Percentiles rank a stretch among this genome's conserved stretches.
Conservation (phyloP, 2,888 invertebrate species). For the Hypolimnas misippus region DNA sequence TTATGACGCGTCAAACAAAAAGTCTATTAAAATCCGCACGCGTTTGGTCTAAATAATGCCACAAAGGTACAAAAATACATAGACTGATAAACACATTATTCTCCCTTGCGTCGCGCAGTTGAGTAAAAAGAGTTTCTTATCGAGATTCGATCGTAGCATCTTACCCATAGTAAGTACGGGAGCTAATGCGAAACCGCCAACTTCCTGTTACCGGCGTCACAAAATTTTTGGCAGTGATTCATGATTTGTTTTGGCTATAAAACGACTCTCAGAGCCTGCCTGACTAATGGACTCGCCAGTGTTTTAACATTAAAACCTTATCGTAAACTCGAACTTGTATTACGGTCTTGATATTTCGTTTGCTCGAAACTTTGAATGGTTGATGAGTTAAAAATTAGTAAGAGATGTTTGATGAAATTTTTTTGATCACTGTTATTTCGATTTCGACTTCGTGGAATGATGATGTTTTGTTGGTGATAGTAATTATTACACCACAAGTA, state of each 20-base stretch:
- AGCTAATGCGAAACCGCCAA: constrained; percentile 40
- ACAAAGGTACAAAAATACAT: too few relatives aligned
- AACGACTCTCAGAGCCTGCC: constrained; percentile 56
- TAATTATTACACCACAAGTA: too few relatives aligned
- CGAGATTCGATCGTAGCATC: constrained; percentile 17
- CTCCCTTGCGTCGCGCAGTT: too few relatives aligned
- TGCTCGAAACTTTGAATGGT: constrained; percentile 7
- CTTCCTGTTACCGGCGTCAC: constrained; percentile 44
- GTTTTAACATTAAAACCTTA: constrained; percentile 35
- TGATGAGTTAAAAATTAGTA: too few relatives aligned
- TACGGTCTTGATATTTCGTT: constrained; percentile 14
- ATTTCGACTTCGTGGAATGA: too few relatives aligned
- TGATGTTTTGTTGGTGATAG: too few relatives aligned
- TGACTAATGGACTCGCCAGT: constrained; percentile 66
- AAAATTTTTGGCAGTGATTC: constrained; percentile 75
- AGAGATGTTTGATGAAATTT: too few relatives aligned
- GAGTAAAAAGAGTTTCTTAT: constrained; percentile 1
- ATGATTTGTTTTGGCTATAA: constrained; percentile 81
- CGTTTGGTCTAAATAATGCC: too few relatives aligned
- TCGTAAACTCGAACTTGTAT: constrained; percentile 25
- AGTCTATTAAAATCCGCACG: not conserved
- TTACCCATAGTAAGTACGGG: constrained; percentile 16
- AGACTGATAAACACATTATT: too few relatives aligned
- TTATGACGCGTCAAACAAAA: too few relatives aligned
- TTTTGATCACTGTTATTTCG: too few relatives aligned